Base-by-base conservation (phyloP, 2,888 invertebrate genomes). In the Cerceris ruficornis region DNA sequence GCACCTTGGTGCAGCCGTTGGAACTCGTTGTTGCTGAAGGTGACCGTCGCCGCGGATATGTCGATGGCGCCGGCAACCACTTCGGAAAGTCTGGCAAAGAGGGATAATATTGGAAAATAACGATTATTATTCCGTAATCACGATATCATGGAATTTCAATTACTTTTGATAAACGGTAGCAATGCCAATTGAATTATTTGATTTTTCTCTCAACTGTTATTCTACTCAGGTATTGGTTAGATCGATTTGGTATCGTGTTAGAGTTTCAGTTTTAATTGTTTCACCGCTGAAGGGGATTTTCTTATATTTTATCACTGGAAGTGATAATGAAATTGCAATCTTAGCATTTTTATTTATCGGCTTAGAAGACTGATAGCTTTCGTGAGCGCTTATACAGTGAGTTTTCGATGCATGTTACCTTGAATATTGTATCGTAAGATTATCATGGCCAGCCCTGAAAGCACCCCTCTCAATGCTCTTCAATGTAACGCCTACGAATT, bases 31-130 rank as follows among this genome's bases (percentile, higher is more conserved):
- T 95, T 93, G 75, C 93, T 91, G 69, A 96, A 94, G 41, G 93
- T 93, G 6, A 95, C 94, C 6, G 93, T 93, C 6, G 95, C 95
- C 5, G 95, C 94, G 1, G 95, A 95, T 50, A 94, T 93, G 84
- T 95, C 94, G 76, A 96, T 94, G 15, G 95, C 96, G 43, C 94
- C 95, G 7, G 93, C 92, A 80, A 94, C 93, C 73, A 96, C 93
- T 78, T 94, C 93, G 82, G 94, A 93, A 87, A 96, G 93, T 87
- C 96, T 96, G 94, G 69, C 94, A 94, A 9, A 0, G 7, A 13
- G 28, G 43, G 62, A 46, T 11, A 14, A 28, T 8, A 39, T 13
- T 7, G 9, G 28, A 28, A 57, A 28, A 8, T 11, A 46, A 5
- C 5, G 8, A 46, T 46, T 8, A 11, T 46, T 11, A 46, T 46